These are phyloP conservation scores for Desmodus rotundus DNA, from an alignment of 2,113 vertebrate species.

Conservation along the genomic window DNA sequence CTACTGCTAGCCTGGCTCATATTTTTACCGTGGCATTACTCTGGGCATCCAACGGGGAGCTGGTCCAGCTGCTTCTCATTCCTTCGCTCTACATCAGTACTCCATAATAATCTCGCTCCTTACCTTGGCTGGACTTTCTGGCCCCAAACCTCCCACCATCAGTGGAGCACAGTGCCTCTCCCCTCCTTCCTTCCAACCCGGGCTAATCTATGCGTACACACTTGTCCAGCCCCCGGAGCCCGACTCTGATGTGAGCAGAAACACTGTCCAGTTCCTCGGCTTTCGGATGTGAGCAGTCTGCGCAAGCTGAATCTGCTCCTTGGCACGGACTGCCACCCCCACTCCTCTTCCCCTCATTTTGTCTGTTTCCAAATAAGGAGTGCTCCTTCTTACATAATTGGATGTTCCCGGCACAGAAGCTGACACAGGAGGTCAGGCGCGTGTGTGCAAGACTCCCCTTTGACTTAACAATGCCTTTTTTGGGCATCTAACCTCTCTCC, in stretches of 20 bases:
- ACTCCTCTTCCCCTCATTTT: conserved; percentile 9
- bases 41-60: conserved; percentile 67
- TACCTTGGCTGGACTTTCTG: conserved; percentile 32
- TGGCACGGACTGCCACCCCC: neutral
- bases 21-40: conserved; percentile 74
- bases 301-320: conserved; percentile 55
- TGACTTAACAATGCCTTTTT: conserved; percentile 86
- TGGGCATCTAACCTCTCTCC: conserved; percentile 77
- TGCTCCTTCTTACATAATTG: conserved; percentile 78
- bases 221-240: neutral
- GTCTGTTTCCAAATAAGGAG: conserved; percentile 74
- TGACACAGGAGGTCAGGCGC: conserved; percentile 32
- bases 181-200: conserved; percentile 13
- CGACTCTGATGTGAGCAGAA: neutral
- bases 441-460: conserved; percentile 57
- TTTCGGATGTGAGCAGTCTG: conserved; percentile 57
- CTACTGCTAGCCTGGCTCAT: neutral
- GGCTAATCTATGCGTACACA: neutral
- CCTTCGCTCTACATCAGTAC: neutral
- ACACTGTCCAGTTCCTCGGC: conserved; percentile 10
- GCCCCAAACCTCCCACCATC: conserved; percentile 21
- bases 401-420: conserved; percentile 21
- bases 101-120: conserved; percentile 58
- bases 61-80: conserved; percentile 51
- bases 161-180: neutral